Conservation (phyloP, 35 echinoderm and acorn worm species). For the Apostichopus californicus region DNA sequence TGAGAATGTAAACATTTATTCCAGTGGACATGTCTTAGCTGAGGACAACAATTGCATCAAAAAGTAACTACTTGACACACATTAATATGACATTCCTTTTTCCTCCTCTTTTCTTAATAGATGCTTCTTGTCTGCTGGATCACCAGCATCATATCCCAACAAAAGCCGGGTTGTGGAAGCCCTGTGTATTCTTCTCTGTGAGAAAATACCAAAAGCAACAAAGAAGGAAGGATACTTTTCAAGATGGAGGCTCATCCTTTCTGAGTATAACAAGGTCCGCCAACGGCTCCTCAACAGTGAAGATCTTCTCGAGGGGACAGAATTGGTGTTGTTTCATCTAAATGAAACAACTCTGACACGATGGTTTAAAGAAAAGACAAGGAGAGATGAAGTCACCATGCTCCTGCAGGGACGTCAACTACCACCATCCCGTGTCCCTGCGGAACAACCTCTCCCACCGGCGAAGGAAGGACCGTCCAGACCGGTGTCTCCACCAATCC, state of each 20-base stretch:
- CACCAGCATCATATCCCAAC: neutral
- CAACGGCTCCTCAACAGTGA: neutral
- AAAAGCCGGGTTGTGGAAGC: conserved; percentile 9
- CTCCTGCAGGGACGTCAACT: neutral
- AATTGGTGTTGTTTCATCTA: neutral
- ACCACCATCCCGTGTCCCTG: neutral
- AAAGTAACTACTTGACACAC: neutral
- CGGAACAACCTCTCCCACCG: neutral
- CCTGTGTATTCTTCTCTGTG: neutral
- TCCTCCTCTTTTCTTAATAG: neutral
- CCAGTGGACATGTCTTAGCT: too few species aligned
- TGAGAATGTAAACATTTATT: neutral
- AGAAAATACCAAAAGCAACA: neutral
- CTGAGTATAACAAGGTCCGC: conserved; percentile 11
- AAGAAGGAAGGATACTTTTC: neutral
- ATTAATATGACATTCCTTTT: neutral
- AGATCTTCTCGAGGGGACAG: conserved; percentile 1
- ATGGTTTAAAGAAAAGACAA: conserved; percentile 12
- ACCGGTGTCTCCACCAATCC: neutral
- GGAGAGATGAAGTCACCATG: neutral
- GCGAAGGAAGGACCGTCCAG: neutral
- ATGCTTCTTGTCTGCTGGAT: conserved; percentile 31
- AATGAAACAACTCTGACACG: neutral
- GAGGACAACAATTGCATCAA: too few species aligned
- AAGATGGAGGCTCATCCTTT: conserved; percentile 10